Evolutionary conservation across 2,797 vertebrate genomes (phyloP), one percentile per base, ranked within the genome.

Genomic region (Apodemus agrarius): DNA sequence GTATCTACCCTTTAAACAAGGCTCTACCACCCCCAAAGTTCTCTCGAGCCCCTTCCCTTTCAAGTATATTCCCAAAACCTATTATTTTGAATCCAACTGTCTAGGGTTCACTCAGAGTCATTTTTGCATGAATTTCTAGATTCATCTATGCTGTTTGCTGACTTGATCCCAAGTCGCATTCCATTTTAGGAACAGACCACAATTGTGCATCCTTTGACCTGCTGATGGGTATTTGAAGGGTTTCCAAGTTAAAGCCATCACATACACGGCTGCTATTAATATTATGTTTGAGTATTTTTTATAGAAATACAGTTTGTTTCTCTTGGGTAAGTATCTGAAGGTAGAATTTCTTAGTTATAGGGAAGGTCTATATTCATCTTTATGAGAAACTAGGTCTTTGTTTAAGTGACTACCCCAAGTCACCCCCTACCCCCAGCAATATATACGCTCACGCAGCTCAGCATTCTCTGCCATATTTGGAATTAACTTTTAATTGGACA

Each of bases 261-360:
- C 22, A 17, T 92, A 16, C 78, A 75, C 74, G 57, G n/a, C 9
- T 65, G 3, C 19, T 57, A 4, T 69, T 69, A 65, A 57, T 34
- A 63, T 34, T 86, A 14, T 19, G 46, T 37, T 46, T 37, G 85
- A 92, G 4, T 65, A 24, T n/a, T 79, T 94, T 88, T 72, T 90
- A 21, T 89, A 82, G 85, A 31, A 89, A 43, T 89, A 43, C 29
- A 19, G 31, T 85, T 91, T n/a, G 61, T 69, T 89, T 95, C 54
- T 94, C 11, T 78, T 40, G 5, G 34, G 29, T 43, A 46, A 57
- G 37, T 59, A 79, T 34, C 16, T 80, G 40, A 40, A 87, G 52
- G 49, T 75, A 31, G 63, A 85, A 76, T 93, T 75, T 80, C 43
- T 91, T 29, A 65, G 52, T 83, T 29, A 83, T 8, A 80, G 7